These are phyloP conservation scores for Andrena dorsata DNA, from an alignment of 2,888 invertebrate species.

Conservation along the genomic window DNA sequence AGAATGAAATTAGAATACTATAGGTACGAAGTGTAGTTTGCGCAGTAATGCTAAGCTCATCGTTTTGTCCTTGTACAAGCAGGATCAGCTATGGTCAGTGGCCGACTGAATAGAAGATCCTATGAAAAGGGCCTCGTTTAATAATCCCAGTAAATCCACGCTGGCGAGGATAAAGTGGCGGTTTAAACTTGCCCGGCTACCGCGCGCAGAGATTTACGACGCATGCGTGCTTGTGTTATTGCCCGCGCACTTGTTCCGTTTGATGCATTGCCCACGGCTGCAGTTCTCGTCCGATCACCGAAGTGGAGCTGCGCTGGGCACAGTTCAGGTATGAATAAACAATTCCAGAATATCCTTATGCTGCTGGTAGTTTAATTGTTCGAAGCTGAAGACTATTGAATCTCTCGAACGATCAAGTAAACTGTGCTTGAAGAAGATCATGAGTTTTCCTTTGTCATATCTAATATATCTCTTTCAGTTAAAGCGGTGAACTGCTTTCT, in stretches of 20 bases:
- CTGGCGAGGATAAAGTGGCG: background rate
- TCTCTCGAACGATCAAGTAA: no score
- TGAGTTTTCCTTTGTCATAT: background rate
- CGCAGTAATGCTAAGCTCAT: no score
- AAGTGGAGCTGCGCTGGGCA: background rate
- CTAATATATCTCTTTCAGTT: background rate
- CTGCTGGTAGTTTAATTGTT: background rate
- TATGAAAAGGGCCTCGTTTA: background rate
- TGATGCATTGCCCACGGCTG: background rate
- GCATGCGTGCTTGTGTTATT: background rate
- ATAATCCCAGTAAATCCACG: slow-evolving; percentile 12
- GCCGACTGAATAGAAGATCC: no score
- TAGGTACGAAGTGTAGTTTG: no score
- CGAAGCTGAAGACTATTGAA: background rate
- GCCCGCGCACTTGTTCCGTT: slow-evolving; percentile 8
- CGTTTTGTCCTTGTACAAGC: no score
- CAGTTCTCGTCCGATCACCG: background rate
- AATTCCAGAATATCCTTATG: background rate
- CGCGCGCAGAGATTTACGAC: background rate
- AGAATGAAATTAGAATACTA: no score
- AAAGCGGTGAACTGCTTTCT: background rate
- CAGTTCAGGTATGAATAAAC: background rate
- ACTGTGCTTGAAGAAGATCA: no score
- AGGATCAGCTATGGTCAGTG: no score
- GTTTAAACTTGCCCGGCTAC: slow-evolving; percentile 6